These are phyloP conservation scores for Calcarius ornatus DNA, from an alignment of 2,113 vertebrate genomes.

Conservation along the genomic window DNA sequence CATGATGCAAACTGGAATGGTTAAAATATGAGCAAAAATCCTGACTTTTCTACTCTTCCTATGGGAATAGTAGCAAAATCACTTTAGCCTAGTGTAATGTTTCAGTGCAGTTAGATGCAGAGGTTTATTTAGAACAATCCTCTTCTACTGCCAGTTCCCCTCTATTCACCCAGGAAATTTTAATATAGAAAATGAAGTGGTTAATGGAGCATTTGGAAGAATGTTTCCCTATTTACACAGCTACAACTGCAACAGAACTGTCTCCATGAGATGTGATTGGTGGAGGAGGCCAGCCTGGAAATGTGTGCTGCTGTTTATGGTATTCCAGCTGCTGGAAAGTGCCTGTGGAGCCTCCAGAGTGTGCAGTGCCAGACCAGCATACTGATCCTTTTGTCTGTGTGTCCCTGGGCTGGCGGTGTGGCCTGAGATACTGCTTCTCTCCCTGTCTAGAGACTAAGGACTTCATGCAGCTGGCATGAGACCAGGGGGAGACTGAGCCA, in stretches of 20 bases:
- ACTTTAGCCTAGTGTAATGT: not conserved
- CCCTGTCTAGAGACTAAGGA: accelerated
- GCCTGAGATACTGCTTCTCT: not conserved
- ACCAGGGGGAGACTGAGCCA: accelerated
- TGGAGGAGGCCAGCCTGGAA: accelerated
- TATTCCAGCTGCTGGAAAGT: not conserved
- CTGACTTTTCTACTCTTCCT: not conserved
- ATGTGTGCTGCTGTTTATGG: not conserved
- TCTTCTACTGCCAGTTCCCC: not conserved
- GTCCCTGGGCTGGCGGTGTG: not conserved
- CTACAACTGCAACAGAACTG: not conserved
- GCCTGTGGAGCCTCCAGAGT: not conserved
- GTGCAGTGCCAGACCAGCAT: accelerated
- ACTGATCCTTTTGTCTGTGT: accelerated
- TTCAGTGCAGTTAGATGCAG: not conserved
- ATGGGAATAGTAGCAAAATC: not conserved
- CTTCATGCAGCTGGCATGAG: not conserved
- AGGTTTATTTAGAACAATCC: not conserved
- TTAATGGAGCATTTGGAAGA: not conserved
- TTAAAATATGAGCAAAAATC: not conserved
- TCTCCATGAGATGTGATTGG: not conserved
- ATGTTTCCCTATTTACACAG: not conserved
- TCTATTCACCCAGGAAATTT: not conserved
- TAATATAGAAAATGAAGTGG: not conserved
- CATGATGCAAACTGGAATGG: not conserved